Percentiles rank a stretch among this genome's conserved stretches.
phyloP scores from a whole-genome alignment of 2,113 vertebrate genomes.

The Castor canadensis region DNA sequence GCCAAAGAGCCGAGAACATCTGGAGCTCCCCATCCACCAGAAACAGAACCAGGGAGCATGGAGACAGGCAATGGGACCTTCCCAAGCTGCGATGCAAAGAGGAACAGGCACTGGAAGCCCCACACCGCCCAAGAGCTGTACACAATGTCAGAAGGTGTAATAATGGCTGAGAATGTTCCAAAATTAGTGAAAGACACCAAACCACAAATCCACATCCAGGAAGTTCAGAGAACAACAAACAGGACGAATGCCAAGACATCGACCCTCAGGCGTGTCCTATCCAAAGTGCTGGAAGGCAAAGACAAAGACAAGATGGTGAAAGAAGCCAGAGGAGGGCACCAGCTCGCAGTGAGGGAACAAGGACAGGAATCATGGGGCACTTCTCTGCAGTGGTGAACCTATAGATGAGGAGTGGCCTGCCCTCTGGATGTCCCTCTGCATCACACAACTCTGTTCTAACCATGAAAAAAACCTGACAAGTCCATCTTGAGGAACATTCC shows the following conservation, averaged over 20 bases:
- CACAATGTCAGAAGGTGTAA: background rate
- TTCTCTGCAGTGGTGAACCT: background rate
- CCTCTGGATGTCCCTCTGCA: background rate
- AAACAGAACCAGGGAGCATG: too few species aligned
- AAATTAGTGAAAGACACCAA: background rate
- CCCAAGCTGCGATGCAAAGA: too few species aligned
- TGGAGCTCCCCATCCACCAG: too few species aligned
- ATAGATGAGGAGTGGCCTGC: background rate
- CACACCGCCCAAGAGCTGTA: too few species aligned
- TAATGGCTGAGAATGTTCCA: background rate
- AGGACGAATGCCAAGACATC: background rate
- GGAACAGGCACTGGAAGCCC: too few species aligned
- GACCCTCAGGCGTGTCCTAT: background rate
- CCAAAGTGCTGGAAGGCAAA: background rate
- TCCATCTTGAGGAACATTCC: background rate
- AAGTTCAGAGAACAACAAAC: background rate
- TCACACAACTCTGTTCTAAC: background rate
- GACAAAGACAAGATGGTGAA: background rate
- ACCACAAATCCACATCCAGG: too few species aligned
- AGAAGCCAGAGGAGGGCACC: background rate
- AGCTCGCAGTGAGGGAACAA: background rate
- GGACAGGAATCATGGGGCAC: background rate
- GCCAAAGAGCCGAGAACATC: too few species aligned
- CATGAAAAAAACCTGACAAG: background rate
- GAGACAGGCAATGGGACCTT: too few species aligned